Conservation (phyloP, 1,140 invertebrate genomes). For the Acromyrmex echinatior region DNA sequence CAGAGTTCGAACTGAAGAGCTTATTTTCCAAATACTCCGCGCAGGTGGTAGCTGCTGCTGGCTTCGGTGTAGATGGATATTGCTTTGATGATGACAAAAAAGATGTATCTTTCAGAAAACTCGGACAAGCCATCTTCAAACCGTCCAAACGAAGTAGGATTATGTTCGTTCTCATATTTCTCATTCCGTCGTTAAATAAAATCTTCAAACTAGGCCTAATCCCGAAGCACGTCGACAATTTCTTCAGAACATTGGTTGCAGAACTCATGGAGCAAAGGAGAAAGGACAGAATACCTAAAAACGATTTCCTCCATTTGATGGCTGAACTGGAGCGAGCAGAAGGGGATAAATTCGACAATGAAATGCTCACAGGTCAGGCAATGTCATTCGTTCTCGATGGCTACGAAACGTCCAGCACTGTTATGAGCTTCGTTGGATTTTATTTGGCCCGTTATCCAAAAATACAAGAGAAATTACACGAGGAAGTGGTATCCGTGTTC, state of each 20-base stretch:
- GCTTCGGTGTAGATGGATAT: slow-evolving; percentile 83
- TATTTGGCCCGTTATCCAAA: slow-evolving; percentile 89
- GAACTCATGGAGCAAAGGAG: slow-evolving; percentile 71
- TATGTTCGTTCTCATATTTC: slow-evolving; percentile 42
- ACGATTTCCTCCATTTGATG: slow-evolving; percentile 78
- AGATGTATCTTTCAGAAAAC: slow-evolving; percentile 58
- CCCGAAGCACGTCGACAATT: slow-evolving; percentile 41
- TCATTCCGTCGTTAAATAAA: slow-evolving; percentile 36
- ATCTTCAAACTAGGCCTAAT: slow-evolving; percentile 50
- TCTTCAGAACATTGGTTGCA: slow-evolving; percentile 66
- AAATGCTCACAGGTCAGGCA: slow-evolving; percentile 87
- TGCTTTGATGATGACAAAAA: slow-evolving; percentile 67
- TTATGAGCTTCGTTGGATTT: slow-evolving; percentile 88
- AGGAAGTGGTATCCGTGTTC: slow-evolving; percentile 88
- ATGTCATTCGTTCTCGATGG: slow-evolving; percentile 90
- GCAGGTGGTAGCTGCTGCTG: slow-evolving; percentile 85
- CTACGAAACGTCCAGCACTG: slow-evolving; percentile 90
- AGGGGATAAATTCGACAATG: slow-evolving; percentile 70
- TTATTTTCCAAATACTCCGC: slow-evolving; percentile 83
- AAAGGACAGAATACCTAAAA: slow-evolving; percentile 50
- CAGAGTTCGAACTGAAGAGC: slow-evolving; percentile 79
- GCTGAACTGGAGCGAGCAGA: slow-evolving; percentile 72
- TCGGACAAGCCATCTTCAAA: slow-evolving; percentile 73
- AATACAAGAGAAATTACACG: slow-evolving; percentile 88
- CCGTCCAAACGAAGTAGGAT: background rate